Conservation (phyloP, 2,113 vertebrate genomes). For the Hassar affinis region DNA sequence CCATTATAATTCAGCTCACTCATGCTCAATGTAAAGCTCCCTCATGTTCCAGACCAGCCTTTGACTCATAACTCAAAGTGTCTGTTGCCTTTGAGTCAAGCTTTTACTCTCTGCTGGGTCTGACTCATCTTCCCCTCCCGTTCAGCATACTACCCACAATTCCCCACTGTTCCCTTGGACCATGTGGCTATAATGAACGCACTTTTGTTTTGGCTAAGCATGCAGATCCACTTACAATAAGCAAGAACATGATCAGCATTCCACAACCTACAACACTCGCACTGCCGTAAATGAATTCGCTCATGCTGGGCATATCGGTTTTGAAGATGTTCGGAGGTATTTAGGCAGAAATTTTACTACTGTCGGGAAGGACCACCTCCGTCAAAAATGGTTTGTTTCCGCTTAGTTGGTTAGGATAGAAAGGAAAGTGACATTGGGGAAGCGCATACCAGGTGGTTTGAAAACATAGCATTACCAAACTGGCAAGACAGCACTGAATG, state of each 20-base stretch:
- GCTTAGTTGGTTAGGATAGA: not conserved
- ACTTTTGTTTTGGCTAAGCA: conserved; percentile 58
- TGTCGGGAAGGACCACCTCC: not conserved
- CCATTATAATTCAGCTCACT: conserved; percentile 20
- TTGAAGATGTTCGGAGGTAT: conserved; percentile 62
- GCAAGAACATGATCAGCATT: conserved; percentile 25
- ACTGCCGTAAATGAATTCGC: conserved; percentile 54
- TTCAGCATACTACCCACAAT: conserved; percentile 24
- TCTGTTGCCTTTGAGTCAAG: conserved; percentile 16
- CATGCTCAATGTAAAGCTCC: not conserved
- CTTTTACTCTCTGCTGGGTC: conserved; percentile 61
- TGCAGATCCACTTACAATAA: conserved; percentile 40
- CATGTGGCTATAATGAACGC: conserved; percentile 62
- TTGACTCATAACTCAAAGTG: conserved; percentile 27
- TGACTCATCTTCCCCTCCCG: conserved; percentile 52
- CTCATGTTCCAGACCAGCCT: not conserved
- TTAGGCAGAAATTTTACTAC: conserved; percentile 48
- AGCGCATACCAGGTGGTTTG: not conserved
- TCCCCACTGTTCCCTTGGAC: conserved; percentile 39
- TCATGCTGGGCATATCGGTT: conserved; percentile 62
- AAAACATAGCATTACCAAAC: conserved; percentile 1
- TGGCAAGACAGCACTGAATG: not conserved
- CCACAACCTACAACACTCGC: conserved; percentile 8
- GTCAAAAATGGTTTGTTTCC: not conserved
- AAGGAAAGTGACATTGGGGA: not conserved